Conservation (phyloP, 1,140 invertebrate species). For the Arctopsyche grandis region DNA sequence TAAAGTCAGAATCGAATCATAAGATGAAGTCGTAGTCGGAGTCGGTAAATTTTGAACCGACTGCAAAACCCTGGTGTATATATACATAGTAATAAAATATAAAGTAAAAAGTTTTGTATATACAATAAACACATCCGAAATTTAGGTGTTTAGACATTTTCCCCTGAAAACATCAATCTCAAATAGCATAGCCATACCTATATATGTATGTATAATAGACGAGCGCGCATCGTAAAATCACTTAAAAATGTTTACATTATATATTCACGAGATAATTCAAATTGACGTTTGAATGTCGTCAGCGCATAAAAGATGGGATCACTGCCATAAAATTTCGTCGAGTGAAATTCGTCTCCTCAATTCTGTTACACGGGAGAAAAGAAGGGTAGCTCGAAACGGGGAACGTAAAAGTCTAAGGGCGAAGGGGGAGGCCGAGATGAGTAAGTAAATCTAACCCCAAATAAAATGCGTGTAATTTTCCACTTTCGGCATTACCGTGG, state of each 20-base stretch:
- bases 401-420: not conserved
- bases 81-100: no score
- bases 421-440: constrained; percentile 26
- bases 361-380: constrained; percentile 3
- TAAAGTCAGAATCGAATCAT: no score
- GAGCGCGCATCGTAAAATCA: not conserved
- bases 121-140: no score
- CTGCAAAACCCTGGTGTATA: no score
- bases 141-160: no score
- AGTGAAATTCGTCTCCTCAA: constrained; percentile 22
- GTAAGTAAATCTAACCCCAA: constrained; percentile 46
- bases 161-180: no score
- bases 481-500: constrained; percentile 31
- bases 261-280: constrained; percentile 31
- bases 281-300: constrained; percentile 29
- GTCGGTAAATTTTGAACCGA: no score
- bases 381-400: constrained; percentile 4
- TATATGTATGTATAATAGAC: not conserved
- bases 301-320: constrained; percentile 30
- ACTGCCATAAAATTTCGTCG: constrained; percentile 18
- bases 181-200: not conserved
- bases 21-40: no score
- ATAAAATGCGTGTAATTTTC: constrained; percentile 51
- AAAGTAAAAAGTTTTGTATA: no score
- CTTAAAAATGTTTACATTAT: constrained; percentile 32